These are phyloP conservation scores for Hecatera dysodea DNA, from an alignment of 2,888 invertebrate genomes.

Conservation along the genomic window DNA sequence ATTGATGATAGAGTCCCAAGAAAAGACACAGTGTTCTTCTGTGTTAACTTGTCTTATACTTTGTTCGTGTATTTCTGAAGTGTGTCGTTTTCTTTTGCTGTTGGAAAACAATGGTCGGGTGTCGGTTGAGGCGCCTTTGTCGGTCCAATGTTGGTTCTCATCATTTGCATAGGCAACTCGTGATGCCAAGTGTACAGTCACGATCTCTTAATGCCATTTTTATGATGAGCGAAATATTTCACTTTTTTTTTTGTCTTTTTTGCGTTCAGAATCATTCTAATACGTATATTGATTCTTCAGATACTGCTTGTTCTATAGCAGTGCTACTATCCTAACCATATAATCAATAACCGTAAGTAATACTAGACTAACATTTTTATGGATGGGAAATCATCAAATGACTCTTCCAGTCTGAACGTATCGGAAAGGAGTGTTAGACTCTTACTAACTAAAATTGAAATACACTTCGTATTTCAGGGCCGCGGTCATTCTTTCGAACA, in stretches of 20 bases:
- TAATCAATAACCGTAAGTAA: neutral
- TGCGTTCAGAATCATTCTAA: neutral
- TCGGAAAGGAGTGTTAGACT: too few species aligned
- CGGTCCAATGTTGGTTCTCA: constrained; percentile 82
- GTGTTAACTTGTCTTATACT: constrained; percentile 41
- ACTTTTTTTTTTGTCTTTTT: constrained; percentile 56
- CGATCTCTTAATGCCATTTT: constrained; percentile 77
- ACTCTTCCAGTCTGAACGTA: too few species aligned
- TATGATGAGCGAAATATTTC: constrained; percentile 65
- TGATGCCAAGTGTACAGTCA: constrained; percentile 79
- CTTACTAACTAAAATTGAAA: too few species aligned
- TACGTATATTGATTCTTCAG: neutral
- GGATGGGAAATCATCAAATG: too few species aligned
- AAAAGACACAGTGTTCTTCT: constrained; percentile 60
- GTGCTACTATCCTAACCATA: neutral
- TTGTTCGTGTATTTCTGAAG: constrained; percentile 29
- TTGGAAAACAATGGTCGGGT: constrained; percentile 59
- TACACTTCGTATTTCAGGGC: too few species aligned
- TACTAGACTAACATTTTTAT: too few species aligned
- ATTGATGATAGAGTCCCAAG: constrained; percentile 65
- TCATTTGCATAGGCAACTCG: constrained; percentile 80
- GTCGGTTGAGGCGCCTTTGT: constrained; percentile 67
- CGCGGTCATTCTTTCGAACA: too few species aligned
- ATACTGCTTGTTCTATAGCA: neutral
- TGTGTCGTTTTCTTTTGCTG: constrained; percentile 46